phyloP scores from a whole-genome alignment of 2,113 vertebrate species.

The Asarcornis scutulata region DNA sequence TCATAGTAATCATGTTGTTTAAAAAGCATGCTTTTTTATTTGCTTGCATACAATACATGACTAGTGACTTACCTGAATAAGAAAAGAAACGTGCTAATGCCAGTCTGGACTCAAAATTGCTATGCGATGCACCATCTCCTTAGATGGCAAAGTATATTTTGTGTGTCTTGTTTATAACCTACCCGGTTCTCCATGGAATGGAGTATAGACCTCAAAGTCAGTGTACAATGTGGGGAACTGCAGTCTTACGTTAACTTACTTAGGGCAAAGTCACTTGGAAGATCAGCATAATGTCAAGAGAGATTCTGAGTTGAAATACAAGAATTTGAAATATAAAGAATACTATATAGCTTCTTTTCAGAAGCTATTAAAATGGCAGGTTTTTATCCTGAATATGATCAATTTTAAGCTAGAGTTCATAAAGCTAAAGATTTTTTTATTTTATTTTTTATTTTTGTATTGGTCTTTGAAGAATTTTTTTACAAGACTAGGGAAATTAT shows the following conservation, averaged over 20 bases:
- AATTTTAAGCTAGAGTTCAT: neutral
- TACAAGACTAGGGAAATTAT: neutral
- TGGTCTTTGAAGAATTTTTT: neutral
- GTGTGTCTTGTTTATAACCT: neutral
- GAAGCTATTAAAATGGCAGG: neutral
- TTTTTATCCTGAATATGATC: neutral
- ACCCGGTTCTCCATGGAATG: neutral
- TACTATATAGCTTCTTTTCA: neutral
- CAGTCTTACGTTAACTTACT: neutral
- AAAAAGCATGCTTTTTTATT: neutral
- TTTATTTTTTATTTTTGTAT: neutral
- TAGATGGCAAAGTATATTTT: neutral
- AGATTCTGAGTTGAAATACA: neutral
- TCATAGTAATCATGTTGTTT: neutral
- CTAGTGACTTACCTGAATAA: neutral
- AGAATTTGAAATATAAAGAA: neutral
- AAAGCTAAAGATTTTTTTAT: neutral
- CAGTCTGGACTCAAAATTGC: neutral
- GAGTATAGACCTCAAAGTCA: neutral
- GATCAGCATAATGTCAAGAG: neutral
- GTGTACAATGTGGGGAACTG: neutral
- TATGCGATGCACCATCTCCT: neutral
- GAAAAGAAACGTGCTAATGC: neutral
- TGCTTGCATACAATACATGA: neutral
- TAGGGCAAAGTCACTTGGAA: neutral